Base-by-base conservation (phyloP, 2,797 vertebrate genomes). In the Cyclura pinguis region DNA sequence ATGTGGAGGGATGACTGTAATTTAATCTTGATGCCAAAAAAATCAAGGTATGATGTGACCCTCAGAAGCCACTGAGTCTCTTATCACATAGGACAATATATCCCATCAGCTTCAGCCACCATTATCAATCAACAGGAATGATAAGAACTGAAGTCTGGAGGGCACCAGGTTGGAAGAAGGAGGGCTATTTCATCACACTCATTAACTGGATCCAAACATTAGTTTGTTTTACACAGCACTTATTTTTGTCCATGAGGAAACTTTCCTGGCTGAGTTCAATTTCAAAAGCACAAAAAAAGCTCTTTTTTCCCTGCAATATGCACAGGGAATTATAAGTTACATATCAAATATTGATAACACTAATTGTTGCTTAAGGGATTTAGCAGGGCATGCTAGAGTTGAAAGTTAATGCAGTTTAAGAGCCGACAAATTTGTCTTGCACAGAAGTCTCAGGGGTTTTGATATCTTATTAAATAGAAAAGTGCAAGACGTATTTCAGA, bases 361-460 rank as follows among this genome's bases (percentile, higher is more conserved):
- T 96, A 94, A 95, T 96, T 96, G 93, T 95, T 94, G 95, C 96
- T 95, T 95, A 90, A 95, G 96, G 94, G 96, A 96, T 96, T 96
- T 96, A 95, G 96, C 93, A 95, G 92, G 91, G 67, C 90, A 91
- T 90, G 80, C 85, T 90, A 86, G 91, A 89, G 64, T 86, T 86
- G 47, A 91, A 86, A 92, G 88, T 89, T 89, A 86, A 92, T 82
- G 35, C 84, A 82, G 91, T 94, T 92, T 96, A 91, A 92, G 69
- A 95, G 91, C 76, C 91, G 93, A 95, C 92, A 95, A 94, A 94
- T 94, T 92, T 84, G 93, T 78, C 93, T 95, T 84, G 90, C 89
- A 91, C 80, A 84, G 86, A 95, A 95, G 95, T 89, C 96, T 96
- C 95, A 87, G 82, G 94, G 93, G 94, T 94, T 93, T 94, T 93